A percentile compares a stretch with the other conserved stretches of the same genome.
These are phyloP conservation scores for Jacana jacana DNA, from an alignment of 2,113 vertebrate genomes.

Conservation along the genomic window DNA sequence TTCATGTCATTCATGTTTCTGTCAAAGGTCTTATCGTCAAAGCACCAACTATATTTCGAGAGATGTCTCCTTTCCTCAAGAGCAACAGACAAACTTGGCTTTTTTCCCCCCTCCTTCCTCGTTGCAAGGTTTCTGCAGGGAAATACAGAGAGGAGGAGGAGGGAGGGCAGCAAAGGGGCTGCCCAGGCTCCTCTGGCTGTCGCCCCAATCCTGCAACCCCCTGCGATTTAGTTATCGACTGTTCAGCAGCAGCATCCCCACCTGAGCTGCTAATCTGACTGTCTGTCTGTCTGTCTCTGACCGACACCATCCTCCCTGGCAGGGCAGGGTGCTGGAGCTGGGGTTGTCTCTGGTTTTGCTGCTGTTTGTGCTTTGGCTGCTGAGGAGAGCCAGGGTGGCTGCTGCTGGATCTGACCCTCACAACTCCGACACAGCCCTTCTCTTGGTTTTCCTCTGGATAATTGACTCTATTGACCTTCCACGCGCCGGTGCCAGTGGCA, in stretches of 20 bases:
- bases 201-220: neutral
- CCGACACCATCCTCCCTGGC: fast-evolving
- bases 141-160: neutral
- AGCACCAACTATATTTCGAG: slow-evolving; percentile 41
- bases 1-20: slow-evolving; percentile 48
- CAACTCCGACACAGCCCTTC: fast-evolving
- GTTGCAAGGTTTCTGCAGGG: neutral
- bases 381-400: fast-evolving
- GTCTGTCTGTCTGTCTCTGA: neutral
- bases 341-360: neutral
- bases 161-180: neutral
- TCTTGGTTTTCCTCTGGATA: neutral
- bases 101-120: neutral
- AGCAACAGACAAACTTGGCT: slow-evolving; percentile 10
- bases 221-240: neutral
- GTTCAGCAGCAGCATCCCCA: fast-evolving
- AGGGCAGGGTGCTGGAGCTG: fast-evolving
- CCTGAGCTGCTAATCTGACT: neutral
- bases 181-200: neutral
- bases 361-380: neutral
- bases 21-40: slow-evolving; percentile 54
- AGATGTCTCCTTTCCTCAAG: slow-evolving; percentile 8
- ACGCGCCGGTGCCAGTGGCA: fast-evolving
- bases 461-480: no score
- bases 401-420: neutral